Base-by-base conservation (phyloP, 2,113 vertebrate genomes). In the Macquaria ambigua region DNA sequence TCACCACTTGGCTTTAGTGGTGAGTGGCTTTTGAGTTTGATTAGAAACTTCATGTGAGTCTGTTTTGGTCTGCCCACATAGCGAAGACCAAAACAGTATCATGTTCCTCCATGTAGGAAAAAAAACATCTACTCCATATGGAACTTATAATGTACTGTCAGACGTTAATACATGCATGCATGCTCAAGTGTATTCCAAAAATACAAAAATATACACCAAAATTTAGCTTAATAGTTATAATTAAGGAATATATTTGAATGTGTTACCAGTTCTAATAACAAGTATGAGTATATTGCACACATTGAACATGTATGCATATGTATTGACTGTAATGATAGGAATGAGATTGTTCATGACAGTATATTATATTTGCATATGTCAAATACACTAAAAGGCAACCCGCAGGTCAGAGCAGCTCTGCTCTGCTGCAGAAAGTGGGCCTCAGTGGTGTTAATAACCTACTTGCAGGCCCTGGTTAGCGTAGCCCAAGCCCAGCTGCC, bases 401-500 rank as follows among this genome's bases (percentile, higher is more conserved):
- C 6, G 18, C 50, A 0, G 73, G 31, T 82, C 8, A 4, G 2
- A 31, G 66, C 63, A 20, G 67, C 76, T 75, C 41, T 25, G n/a
- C 50, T 86, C 63, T 63, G 64, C 1, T 80, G 76, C 70, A 46
- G 79, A 25, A 55, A 50, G 52, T 64, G n/a, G 68, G 39, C n/a
- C 70, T 67, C 48, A 34, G 46, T 46, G 41, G 37, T 81, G 87
- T 88, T 93, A 93, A 78, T 73, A 34, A 97, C 98, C 95, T 97
- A 99, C 98, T 97, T 98, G 95, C 82, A 98, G 91, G 85, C 96
- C 97, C 18, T 98, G 97, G 95, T 96, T 98, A 94, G 97, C 97
- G 61, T 97, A 99, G 95, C 98, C 98, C 88, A 98, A 94, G 76
- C 97, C 97, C 76, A 99, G 96, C 93, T 99, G 98, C 93, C 97